Conservation (phyloP, 2,888 invertebrate genomes). For the Drosophila setosimentum region DNA sequence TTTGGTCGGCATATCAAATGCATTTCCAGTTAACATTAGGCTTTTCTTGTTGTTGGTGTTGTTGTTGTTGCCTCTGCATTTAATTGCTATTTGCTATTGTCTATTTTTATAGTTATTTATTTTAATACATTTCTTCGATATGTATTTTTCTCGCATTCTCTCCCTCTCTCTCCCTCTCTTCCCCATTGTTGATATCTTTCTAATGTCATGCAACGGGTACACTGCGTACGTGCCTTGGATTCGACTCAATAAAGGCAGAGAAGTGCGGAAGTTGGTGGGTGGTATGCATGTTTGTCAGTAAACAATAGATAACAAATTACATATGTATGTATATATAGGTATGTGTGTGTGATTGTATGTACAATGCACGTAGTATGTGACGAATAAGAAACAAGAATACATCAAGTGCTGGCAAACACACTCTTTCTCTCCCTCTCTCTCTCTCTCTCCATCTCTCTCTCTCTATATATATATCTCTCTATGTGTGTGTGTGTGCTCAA, state of each 20-base stretch:
- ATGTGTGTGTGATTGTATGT: background rate
- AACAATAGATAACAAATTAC: conserved; percentile 20
- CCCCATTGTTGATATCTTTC: background rate
- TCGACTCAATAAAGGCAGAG: background rate
- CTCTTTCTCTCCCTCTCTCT: background rate
- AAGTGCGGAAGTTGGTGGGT: conserved; percentile 1
- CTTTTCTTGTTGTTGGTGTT: background rate
- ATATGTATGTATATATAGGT: background rate
- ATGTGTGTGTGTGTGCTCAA: too few relatives aligned
- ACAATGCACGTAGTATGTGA: background rate
- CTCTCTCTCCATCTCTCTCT: background rate
- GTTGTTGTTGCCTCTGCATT: conserved; percentile 12
- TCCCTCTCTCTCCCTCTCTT: background rate
- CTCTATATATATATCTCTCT: background rate
- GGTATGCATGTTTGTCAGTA: background rate
- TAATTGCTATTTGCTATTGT: too few relatives aligned
- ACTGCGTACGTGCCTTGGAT: conserved; percentile 54
- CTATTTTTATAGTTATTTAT: background rate
- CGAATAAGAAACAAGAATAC: conserved; percentile 1
- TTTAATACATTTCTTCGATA: background rate
- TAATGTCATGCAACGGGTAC: conserved; percentile 35
- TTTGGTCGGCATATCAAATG: background rate
- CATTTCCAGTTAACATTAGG: conserved; percentile 4
- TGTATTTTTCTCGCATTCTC: background rate
- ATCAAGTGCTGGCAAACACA: conserved; percentile 40